Evolutionary conservation across 2,113 vertebrate genomes (phyloP), one percentile per base, ranked within the genome.

Genomic region (Sturnus vulgaris): DNA sequence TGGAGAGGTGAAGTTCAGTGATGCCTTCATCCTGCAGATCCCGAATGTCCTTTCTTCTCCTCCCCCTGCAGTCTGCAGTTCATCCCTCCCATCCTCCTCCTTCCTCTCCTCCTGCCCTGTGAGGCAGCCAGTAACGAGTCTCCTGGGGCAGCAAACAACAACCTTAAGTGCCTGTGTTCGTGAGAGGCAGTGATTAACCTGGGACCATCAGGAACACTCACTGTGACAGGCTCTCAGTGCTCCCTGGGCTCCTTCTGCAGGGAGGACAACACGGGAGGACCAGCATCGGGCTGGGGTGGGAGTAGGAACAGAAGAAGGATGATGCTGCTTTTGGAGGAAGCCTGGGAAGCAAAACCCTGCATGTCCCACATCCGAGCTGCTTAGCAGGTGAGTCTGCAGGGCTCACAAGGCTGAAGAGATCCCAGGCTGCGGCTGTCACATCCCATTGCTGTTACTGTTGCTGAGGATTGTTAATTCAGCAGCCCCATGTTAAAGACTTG

Each of bases 221-320:
- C 46, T 52, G 77, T 68, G 69, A 70, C 77, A 57, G 63, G n/a
- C 27, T 69, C 53, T 78, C 23, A 9, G 30, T 37, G 5, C 35
- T 61, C 37, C 59, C 33, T 2, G 0, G 7, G 52, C 39, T 91
- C 46, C 64, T 86, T 72, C 69, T 86, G 70, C 39, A 25, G 39
- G 56, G 44, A 55, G 9, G 23, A 42, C 1, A 5, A 12, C 21
- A 3, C 4, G 71, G n/a, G 53, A 31, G 17, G 42, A 47, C 4
- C 16, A 33, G 0, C 0, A 0, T 0, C 33, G 47, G 44, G 65
- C 40, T 75, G 78, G 31, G 21, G 1, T 40, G 25, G 25, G 20
- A 27, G 5, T 10, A 33, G 70, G 52, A 82, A 15, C 3, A 9
- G 55, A 66, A 42, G 7, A 63, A 52, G n/a, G 42, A 11, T 33